phyloP scores from a whole-genome alignment of 2,113 vertebrate species.

The Cepphus grylle region DNA sequence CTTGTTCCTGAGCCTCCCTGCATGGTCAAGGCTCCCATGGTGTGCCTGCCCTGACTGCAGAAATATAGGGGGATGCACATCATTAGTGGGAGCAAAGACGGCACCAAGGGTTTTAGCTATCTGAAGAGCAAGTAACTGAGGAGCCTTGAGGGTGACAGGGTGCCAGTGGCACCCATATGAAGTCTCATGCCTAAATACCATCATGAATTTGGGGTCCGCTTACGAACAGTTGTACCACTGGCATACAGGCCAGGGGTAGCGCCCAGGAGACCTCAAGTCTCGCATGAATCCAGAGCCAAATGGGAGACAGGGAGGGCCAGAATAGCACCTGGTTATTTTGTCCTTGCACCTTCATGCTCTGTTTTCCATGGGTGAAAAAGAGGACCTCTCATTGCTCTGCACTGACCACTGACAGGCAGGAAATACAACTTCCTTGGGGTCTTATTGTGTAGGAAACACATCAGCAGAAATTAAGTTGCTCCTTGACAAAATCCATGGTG shows the following conservation, averaged over 20 bases:
- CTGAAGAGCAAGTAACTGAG: neutral
- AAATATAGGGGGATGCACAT: neutral
- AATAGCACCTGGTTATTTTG: neutral
- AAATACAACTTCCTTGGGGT: neutral
- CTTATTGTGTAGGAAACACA: neutral
- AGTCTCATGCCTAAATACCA: neutral
- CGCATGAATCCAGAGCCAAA: neutral
- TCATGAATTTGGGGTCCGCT: neutral
- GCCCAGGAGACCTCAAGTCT: neutral
- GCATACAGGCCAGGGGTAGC: neutral
- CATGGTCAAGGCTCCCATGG: neutral
- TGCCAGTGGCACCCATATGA: neutral
- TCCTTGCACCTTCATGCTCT: neutral
- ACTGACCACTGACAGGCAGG: neutral
- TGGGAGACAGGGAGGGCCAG: neutral
- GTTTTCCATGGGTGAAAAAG: neutral
- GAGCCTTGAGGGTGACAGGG: neutral
- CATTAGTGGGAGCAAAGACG: neutral
- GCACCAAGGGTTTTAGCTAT: neutral
- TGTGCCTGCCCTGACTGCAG: neutral
- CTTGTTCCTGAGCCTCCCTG: neutral
- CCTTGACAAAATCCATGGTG: neutral
- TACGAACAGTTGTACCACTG: neutral
- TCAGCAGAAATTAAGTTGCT: constrained; percentile 13
- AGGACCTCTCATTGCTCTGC: neutral